Conservation (phyloP, 2,113 vertebrate species). For the Urocolius indicus region DNA sequence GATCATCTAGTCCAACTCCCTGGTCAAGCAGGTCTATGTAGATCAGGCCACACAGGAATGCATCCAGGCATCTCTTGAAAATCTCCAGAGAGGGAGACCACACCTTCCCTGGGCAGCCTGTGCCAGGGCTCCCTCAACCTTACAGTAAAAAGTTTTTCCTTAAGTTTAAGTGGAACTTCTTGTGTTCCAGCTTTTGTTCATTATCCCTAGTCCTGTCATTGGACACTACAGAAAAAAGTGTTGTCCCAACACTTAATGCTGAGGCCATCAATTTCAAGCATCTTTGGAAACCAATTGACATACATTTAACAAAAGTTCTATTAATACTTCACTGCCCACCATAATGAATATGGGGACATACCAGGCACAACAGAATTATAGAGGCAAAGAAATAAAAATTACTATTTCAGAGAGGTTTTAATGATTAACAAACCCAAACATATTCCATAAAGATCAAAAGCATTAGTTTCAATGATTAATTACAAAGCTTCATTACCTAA, state of each 20-base stretch:
- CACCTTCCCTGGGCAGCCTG: too few species aligned
- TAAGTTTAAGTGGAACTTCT: too few species aligned
- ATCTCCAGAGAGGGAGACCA: too few species aligned
- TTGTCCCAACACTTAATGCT: neutral
- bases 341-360: neutral
- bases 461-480: neutral
- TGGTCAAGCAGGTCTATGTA: too few species aligned
- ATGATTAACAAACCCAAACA: neutral
- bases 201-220: too few species aligned
- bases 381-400: neutral
- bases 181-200: too few species aligned
- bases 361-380: neutral
- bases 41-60: too few species aligned
- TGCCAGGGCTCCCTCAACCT: too few species aligned
- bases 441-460: neutral
- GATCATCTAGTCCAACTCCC: too few species aligned
- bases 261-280: neutral
- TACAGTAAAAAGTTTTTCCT: too few species aligned
- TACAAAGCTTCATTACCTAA: neutral
- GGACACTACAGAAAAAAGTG: too few species aligned
- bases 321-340: neutral
- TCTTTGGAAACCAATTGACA: neutral
- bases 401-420: neutral
- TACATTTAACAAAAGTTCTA: neutral
- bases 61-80: too few species aligned